Evolutionary conservation across 2,888 invertebrate genomes (phyloP), one percentile per base, ranked within the genome.

Genomic region (Lysandra coridon): DNA sequence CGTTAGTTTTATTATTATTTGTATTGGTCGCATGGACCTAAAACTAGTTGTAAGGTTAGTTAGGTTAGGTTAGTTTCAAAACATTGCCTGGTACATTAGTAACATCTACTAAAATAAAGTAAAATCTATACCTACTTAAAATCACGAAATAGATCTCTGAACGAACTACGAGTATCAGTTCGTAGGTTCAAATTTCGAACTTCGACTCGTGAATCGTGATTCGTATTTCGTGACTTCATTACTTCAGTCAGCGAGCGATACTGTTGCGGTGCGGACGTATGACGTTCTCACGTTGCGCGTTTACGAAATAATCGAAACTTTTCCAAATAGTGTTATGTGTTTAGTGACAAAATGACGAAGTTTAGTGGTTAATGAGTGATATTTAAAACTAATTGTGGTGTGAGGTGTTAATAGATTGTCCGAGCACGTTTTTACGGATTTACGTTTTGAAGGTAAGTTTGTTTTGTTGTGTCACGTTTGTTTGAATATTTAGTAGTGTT

Each of bases 231-330:
- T 80, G 81, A 79, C 80, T 80, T 78, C 79, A 78, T 78, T 81
- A 73, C 83, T 82, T 86, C 87, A 92, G 92, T 91, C 86, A 85
- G 90, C 90, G 89, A 87, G 88, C 87, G 84, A 84, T 84, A 85
- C 90, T 87, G 86, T 87, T 83, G 80, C 60, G 81, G 80, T 77
- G 79, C 69, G 81, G 83, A 88, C 85, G 80, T 82, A 49, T 81
- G n/a, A 62, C 73, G 80, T 79, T 80, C 79, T 80, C 78, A 75
- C 78, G 74, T 74, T 82, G 85, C 86, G 87, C 85, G 84, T 84
- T 87, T 86, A 82, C 87, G 87, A 85, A 75, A 75, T 81, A 84
- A 82, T 84, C 85, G 83, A 84, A 86, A 84, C 81, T 84, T 85
- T 83, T 82, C 79, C 83, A 89, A 90, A 90, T 81, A 85, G 90